Conservation (phyloP, 2,113 vertebrate genomes). For the Steatornis caripensis region DNA sequence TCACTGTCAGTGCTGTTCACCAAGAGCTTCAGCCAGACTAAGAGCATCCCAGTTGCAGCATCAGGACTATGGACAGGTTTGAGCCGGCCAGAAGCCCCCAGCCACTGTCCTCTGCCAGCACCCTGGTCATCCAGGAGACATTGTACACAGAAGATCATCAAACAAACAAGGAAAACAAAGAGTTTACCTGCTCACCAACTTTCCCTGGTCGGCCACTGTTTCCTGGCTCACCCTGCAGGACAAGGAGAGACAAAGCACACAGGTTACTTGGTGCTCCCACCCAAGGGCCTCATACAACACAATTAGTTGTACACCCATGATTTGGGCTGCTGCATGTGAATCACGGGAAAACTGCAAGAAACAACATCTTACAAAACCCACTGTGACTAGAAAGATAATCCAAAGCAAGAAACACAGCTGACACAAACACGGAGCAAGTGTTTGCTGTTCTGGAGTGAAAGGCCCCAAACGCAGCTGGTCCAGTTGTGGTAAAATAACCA, state of each 20-base stretch:
- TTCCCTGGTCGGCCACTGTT: conserved; percentile 82
- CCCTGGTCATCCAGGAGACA: neutral
- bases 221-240: conserved; percentile 87
- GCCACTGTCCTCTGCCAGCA: neutral
- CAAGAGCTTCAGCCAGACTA: neutral
- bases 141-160: neutral
- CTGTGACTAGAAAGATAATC: neutral
- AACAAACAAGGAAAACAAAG: neutral
- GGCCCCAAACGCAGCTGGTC: neutral
- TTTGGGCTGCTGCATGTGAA: neutral
- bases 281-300: neutral
- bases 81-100: neutral
- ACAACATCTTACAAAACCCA: neutral
- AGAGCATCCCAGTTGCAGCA: neutral
- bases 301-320: neutral
- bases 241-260: neutral
- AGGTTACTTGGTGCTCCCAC: neutral
- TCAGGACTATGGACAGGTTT: neutral
- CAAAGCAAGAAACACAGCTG: neutral
- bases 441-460: neutral
- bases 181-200: conserved; percentile 88
- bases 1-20: neutral
- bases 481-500: neutral
- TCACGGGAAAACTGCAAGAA: neutral
- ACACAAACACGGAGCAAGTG: neutral